Conservation (phyloP, 1,140 invertebrate species). For the Ericerus pela region DNA sequence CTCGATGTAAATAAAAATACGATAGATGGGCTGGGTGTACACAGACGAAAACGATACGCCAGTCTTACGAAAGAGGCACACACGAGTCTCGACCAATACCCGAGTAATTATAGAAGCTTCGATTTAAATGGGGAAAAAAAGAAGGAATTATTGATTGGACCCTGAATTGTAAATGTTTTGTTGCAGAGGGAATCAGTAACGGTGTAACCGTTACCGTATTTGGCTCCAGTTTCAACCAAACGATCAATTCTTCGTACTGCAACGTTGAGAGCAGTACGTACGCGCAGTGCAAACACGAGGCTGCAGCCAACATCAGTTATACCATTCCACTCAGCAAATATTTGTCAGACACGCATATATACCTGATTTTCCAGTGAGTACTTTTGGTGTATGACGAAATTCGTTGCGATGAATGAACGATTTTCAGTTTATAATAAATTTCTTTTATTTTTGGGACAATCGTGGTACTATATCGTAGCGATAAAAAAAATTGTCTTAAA, state of each 20-base stretch:
- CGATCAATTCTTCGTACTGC: background rate
- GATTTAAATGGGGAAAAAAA: background rate
- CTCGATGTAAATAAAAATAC: background rate
- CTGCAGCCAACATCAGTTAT: slow-evolving; percentile 5
- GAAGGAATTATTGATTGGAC: background rate
- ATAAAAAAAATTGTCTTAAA: no score
- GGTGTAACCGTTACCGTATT: background rate
- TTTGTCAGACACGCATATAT: background rate
- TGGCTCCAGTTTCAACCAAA: background rate
- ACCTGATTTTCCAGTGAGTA: slow-evolving; percentile 5
- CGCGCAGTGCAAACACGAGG: background rate
- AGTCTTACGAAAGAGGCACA: background rate
- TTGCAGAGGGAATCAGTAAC: background rate
- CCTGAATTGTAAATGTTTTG: background rate
- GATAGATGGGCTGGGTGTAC: background rate
- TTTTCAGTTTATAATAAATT: no score
- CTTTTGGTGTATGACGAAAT: no score
- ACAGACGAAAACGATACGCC: background rate
- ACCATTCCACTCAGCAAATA: slow-evolving; percentile 2
- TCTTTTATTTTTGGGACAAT: no score
- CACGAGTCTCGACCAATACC: background rate
- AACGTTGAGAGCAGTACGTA: background rate
- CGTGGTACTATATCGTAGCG: no score
- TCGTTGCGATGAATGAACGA: no score
- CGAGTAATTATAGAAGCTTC: background rate